These are phyloP conservation scores for Phyllostomus discolor DNA, from an alignment of 2,113 vertebrate genomes.

Conservation along the genomic window DNA sequence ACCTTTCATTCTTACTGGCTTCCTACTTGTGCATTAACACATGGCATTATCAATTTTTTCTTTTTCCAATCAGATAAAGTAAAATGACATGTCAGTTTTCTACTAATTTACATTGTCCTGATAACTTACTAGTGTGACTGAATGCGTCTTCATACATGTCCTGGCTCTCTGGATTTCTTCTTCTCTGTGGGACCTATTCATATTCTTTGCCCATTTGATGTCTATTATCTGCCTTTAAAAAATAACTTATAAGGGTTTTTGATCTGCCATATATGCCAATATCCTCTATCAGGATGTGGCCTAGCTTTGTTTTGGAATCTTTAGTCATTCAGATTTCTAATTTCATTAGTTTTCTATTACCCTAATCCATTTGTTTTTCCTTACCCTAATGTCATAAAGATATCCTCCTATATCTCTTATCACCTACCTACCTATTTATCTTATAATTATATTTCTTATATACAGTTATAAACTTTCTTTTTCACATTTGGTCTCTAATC, in stretches of 20 bases:
- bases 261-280: background rate
- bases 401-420: background rate
- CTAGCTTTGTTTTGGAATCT: background rate
- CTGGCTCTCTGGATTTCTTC: background rate
- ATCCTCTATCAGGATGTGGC: background rate
- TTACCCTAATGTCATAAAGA: background rate
- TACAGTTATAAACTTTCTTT: background rate
- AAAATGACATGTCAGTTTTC: background rate
- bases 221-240: background rate
- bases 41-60: background rate
- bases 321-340: background rate
- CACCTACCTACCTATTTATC: background rate
- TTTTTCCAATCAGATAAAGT: background rate
- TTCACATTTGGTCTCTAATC: background rate
- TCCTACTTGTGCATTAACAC: background rate
- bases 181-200: background rate
- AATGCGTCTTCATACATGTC: background rate
- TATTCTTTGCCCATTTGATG: background rate
- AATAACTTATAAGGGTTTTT: background rate
- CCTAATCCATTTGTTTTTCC: background rate
- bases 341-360: background rate
- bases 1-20: background rate
- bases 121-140: background rate
- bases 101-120: background rate
- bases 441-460: background rate